Base-by-base conservation (phyloP, 2,797 vertebrate species). In the Lacerta bilineata region DNA sequence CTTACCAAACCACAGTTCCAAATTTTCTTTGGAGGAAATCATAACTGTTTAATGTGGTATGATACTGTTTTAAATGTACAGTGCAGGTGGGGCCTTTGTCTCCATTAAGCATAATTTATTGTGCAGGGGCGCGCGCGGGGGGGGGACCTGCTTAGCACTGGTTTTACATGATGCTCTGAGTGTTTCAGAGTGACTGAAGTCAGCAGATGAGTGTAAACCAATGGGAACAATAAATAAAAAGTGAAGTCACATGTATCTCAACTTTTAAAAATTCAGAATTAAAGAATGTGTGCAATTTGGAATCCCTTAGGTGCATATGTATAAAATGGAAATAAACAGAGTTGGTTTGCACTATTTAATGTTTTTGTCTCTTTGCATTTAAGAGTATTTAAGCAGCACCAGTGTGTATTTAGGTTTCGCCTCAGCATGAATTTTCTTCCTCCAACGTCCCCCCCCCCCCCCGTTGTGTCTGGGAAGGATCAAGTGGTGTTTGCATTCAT, bases 361-460 rank as follows among this genome's bases (percentile, higher is more conserved):
- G 8, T 11, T 89, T 80, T 20, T 55, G 17, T 55, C 64, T 23
- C 23, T 17, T 43, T 55, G 72, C 76, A 55, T 83, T 50, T n/a
- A 76, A 76, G 46, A 66, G 59, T n/a, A 76, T 83, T 83, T 81
- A 86, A 87, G 9, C 2, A 80, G 85, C 36, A 15, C 39, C 36
- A 25, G 33, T 41, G 7, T n/a, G 20, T 64, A 41, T 43, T 83
- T 64, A 88, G 68, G 2, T 2, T 86, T 80, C 88, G 0, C 33
- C 86, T 27, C 78, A 82, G 29, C 72, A 87, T 15, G 17, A n/a
- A 55, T 29, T 36, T 3, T 74, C 72, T 18, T 36, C 23, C n/a
- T 72, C 71, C n/a, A 72, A 33, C 6, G 33, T 33, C 55, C 83
- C 50, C 69, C 59, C 4, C 85, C 66, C 15, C 15, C 81, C 55